Conservation (phyloP, 2,888 invertebrate genomes). For the Peribatodes rhomboidaria region DNA sequence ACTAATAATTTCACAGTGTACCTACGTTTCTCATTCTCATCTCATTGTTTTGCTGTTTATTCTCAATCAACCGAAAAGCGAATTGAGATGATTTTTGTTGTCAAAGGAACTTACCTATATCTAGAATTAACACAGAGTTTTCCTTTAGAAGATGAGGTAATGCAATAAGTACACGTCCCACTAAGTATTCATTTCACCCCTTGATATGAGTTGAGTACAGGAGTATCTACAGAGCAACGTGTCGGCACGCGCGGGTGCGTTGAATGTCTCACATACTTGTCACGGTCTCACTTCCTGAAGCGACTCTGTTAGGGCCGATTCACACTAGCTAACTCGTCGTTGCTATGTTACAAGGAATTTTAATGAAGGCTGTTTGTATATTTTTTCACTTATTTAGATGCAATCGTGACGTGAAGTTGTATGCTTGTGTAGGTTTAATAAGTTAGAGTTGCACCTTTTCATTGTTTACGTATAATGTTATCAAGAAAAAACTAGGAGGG, state of each 20-base stretch:
- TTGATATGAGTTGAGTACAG: not conserved
- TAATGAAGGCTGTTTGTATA: not conserved
- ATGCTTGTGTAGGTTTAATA: no score
- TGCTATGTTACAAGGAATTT: not conserved
- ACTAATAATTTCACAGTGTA: no score
- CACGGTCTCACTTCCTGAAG: conserved; percentile 9
- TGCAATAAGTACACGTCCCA: not conserved
- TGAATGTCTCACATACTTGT: conserved; percentile 25
- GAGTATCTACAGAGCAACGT: not conserved
- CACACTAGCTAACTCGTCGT: not conserved
- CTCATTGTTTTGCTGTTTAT: no score
- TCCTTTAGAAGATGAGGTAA: not conserved
- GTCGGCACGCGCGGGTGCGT: conserved; percentile 11
- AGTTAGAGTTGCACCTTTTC: no score
- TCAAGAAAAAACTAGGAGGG: no score
- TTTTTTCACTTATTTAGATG: no score
- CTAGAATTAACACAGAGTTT: not conserved
- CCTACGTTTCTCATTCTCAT: no score
- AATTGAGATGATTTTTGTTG: no score
- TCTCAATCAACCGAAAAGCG: no score
- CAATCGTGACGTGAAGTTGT: no score
- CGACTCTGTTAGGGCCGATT: conserved; percentile 4
- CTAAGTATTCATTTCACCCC: conserved; percentile 5
- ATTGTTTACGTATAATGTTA: no score
- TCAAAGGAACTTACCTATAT: not conserved